phyloP scores from a whole-genome alignment of 2,888 invertebrate genomes.

The Melanchra persicariae region DNA sequence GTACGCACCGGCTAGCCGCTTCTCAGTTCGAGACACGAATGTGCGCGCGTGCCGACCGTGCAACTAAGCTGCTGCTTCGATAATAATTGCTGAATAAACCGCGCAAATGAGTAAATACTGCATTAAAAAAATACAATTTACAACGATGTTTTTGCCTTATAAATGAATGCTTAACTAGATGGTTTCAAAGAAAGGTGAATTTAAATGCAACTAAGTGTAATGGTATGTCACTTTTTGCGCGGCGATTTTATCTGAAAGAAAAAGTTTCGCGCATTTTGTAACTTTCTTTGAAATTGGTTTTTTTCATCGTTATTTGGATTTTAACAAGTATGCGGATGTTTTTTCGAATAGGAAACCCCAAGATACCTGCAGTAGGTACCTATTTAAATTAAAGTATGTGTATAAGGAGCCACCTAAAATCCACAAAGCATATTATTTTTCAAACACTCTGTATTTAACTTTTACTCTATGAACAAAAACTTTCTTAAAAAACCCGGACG shows the following conservation, averaged over 20 bases:
- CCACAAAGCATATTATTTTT: slow-evolving; percentile 12
- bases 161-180: slow-evolving; percentile 44
- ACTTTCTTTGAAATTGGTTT: slow-evolving; percentile 43
- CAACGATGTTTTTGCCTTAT: slow-evolving; percentile 49
- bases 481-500: slow-evolving; percentile 52
- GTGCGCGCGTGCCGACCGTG: slow-evolving; percentile 58
- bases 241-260: slow-evolving; percentile 46
- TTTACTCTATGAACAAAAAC: slow-evolving; percentile 48
- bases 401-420: not conserved
- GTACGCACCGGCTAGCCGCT: slow-evolving; percentile 57
- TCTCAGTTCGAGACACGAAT: slow-evolving; percentile 57
- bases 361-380: not conserved
- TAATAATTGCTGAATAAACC: slow-evolving; percentile 57
- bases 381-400: not conserved
- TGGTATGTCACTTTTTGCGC: slow-evolving; percentile 38
- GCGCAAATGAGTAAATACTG: slow-evolving; percentile 45
- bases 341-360: not conserved
- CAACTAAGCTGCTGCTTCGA: slow-evolving; percentile 51
- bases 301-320: slow-evolving; percentile 25
- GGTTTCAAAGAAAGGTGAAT: slow-evolving; percentile 55
- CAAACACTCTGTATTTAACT: slow-evolving; percentile 15
- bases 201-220: slow-evolving; percentile 39
- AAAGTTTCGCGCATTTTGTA: slow-evolving; percentile 11
- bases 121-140: slow-evolving; percentile 15
- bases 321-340: not conserved